Conservation (phyloP, 2,888 invertebrate species). For the Luperina nickerlii region DNA sequence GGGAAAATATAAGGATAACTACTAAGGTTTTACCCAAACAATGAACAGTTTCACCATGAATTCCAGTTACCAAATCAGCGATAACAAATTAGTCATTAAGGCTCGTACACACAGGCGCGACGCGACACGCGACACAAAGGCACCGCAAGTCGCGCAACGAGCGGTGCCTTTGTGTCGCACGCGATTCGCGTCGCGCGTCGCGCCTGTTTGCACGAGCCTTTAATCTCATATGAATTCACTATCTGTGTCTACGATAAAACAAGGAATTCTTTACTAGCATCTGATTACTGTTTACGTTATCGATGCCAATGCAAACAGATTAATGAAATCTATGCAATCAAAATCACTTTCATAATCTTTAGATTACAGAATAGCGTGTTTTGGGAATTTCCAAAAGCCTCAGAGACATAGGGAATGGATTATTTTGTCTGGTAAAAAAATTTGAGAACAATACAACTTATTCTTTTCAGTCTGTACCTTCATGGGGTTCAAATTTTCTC, state of each 20-base stretch:
- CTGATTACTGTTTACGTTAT: constrained; percentile 34
- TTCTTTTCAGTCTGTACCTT: neutral
- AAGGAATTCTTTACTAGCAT: constrained; percentile 16
- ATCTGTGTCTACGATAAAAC: constrained; percentile 23
- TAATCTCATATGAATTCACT: constrained; percentile 12
- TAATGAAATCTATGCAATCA: constrained; percentile 44
- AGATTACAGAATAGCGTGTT: constrained; percentile 13
- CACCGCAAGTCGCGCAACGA: too few species aligned
- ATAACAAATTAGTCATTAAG: constrained; percentile 11
- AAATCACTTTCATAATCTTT: constrained; percentile 31
- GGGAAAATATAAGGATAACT: constrained; percentile 4
- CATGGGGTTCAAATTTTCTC: neutral
- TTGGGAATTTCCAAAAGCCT: neutral
- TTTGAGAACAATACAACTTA: neutral
- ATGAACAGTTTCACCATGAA: neutral
- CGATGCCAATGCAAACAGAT: constrained; percentile 37
- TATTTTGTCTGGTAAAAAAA: neutral
- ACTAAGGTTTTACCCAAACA: constrained; percentile 18
- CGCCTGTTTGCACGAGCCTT: too few species aligned
- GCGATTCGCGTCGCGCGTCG: too few species aligned
- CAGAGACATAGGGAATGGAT: neutral
- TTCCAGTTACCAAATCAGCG: constrained; percentile 18
- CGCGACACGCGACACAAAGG: too few species aligned
- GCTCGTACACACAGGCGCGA: too few species aligned
- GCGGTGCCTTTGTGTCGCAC: too few species aligned